Base-by-base conservation (phyloP, 2,113 vertebrate species). In the Odobenus rosmarus region DNA sequence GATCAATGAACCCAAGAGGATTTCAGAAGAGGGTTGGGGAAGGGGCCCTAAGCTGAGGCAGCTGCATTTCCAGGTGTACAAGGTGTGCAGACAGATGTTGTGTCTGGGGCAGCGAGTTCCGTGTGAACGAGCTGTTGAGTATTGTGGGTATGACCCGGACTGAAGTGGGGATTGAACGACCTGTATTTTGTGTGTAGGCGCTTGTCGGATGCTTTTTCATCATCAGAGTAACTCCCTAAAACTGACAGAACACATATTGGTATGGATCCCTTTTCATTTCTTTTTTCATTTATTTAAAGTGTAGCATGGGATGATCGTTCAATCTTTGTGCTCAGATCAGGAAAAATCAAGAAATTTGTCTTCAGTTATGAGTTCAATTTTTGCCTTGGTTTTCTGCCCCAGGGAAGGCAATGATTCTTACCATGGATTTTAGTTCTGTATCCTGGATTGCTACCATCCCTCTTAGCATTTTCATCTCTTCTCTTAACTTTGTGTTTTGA, bases 121-220 rank as follows among this genome's bases (percentile, higher is more conserved):
- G 31, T 10, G 18, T 21, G 31, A 55, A 28, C 0, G 57, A 93
- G 28, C 39, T 16, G 9, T 4, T 3, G 28, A 61, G 31, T 1
- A 9, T 21, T 11, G 0, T 5, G 51, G 23, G 67, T 4, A 53
- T 55, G 42, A 33, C 76, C 23, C 3, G 3, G 19, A 15, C 28
- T 19, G 12, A 77, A 79, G 28, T 9, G 26, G 14, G 39, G 11
- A n/a, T 15, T 13, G 16, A 74, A 19, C 4, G 33, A 71, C 95
- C 46, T 57, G 2, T 53, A 33, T 46, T 59, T 72, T 21, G 61
- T 13, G 11, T 8, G 0, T 0, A 23, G 64, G 46, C 1, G 0
- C 21, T 19, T 79, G n/a, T 1, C 26, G 18, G 36, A 15, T 2
- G 7, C 28, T 39, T 92, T 57, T 49, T 10, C 51, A 46, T 94